Percentiles rank a stretch among this genome's conserved stretches.
phyloP scores from a whole-genome alignment of 2,797 vertebrate species.

The Erpetoichthys calabaricus region DNA sequence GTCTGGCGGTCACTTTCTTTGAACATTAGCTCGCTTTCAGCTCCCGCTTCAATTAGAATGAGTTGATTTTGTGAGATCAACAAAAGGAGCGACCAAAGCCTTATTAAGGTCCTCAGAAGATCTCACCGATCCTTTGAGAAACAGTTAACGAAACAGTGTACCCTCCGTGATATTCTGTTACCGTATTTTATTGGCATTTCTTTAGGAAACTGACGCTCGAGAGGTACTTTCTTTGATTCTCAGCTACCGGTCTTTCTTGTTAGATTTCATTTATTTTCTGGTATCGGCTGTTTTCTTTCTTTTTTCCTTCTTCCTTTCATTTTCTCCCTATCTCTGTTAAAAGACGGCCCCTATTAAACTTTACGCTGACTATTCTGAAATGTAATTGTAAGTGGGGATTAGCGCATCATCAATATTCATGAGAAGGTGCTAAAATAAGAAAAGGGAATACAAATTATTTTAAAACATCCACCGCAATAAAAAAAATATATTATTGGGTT shows the following conservation, averaged over 20 bases:
- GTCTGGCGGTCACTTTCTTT: slow-evolving; percentile 54
- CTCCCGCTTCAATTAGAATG: slow-evolving; percentile 54
- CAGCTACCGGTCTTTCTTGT: slow-evolving; percentile 21
- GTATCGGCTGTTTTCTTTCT: slow-evolving; percentile 23
- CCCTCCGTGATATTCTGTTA: slow-evolving; percentile 49
- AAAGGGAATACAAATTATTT: slow-evolving; percentile 6
- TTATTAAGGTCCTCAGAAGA: slow-evolving; percentile 43
- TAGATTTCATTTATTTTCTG: slow-evolving; percentile 29
- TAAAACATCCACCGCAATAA: background rate
- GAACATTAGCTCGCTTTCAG: slow-evolving; percentile 81
- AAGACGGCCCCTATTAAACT: slow-evolving; percentile 53
- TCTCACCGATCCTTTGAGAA: slow-evolving; percentile 42
- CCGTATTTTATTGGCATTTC: slow-evolving; percentile 49
- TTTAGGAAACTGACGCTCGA: slow-evolving; percentile 34
- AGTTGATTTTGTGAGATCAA: slow-evolving; percentile 61
- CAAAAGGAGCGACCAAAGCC: slow-evolving; percentile 54
- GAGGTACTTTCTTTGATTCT: slow-evolving; percentile 44
- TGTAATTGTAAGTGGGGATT: slow-evolving; percentile 67
- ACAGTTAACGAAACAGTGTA: slow-evolving; percentile 50
- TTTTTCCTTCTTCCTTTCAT: slow-evolving; percentile 21
- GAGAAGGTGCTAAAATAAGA: slow-evolving; percentile 41
- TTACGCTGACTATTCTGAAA: slow-evolving; percentile 54
- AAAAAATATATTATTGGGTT: background rate
- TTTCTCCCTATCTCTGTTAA: slow-evolving; percentile 33
- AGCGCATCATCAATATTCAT: slow-evolving; percentile 61